Conservation (phyloP, 2,113 vertebrate species). For the Alethe diademata region DNA sequence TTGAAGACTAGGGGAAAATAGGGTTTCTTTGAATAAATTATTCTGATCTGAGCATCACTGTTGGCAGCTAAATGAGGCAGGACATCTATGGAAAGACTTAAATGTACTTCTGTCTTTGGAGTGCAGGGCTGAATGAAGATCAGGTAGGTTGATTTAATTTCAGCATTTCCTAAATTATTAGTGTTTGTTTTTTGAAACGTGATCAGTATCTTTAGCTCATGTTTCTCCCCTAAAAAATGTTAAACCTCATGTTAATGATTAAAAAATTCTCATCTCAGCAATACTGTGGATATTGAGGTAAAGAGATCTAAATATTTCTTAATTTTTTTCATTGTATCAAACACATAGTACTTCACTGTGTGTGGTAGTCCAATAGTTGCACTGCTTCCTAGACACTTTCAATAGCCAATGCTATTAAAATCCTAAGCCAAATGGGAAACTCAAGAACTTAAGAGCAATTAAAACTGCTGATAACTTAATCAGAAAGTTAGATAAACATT, state of each 20-base stretch:
- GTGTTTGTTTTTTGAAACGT: neutral
- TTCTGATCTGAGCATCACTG: neutral
- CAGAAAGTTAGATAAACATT: neutral
- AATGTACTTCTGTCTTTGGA: neutral
- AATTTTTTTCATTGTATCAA: neutral
- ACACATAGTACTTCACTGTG: neutral
- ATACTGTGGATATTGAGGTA: neutral
- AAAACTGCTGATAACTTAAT: neutral
- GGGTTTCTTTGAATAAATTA: rapidly evolving
- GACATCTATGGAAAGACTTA: neutral
- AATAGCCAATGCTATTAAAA: neutral
- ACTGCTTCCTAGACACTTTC: neutral
- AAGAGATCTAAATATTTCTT: neutral
- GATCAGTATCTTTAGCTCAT: neutral
- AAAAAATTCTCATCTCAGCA: neutral
- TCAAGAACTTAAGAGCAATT: neutral
- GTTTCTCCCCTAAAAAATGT: neutral
- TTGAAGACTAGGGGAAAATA: neutral
- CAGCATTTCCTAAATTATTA: neutral
- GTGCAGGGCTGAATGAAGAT: neutral
- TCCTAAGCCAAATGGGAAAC: neutral
- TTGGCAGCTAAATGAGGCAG: neutral
- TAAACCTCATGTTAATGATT: neutral
- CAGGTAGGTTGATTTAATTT: neutral
- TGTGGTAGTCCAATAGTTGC: neutral